Evolutionary conservation across 2,113 vertebrate genomes (phyloP).

Genomic region (Mirounga angustirostris): DNA sequence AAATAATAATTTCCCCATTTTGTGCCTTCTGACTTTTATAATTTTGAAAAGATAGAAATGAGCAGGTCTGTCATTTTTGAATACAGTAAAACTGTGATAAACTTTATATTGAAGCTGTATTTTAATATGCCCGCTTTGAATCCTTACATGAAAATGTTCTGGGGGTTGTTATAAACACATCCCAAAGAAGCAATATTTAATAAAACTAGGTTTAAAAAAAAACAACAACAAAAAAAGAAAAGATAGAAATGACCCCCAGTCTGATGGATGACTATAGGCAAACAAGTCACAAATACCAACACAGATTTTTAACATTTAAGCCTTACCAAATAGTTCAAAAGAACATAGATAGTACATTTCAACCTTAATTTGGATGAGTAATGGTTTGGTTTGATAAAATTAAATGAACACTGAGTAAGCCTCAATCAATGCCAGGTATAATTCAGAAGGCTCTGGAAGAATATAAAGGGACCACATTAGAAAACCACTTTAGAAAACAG

Average conservation of each 20-base stretch:
- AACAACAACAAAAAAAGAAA: slow-evolving; percentile 53
- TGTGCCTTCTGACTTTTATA: not conserved
- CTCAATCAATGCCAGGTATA: not conserved
- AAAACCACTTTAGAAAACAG: not conserved
- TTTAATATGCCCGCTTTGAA: slow-evolving; percentile 96
- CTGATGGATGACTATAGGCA: not conserved
- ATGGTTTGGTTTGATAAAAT: not conserved
- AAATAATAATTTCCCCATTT: not conserved
- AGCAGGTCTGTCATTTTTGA: slow-evolving; percentile 93
- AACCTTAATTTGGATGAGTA: not conserved
- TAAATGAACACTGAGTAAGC: not conserved
- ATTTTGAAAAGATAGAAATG: slow-evolving; percentile 18
- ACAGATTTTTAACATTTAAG: not conserved
- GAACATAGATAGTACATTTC: not conserved
- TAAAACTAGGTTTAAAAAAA: slow-evolving; percentile 92
- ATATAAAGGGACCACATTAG: not conserved
- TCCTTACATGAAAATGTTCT: slow-evolving; percentile 92
- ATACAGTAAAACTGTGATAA: slow-evolving; percentile 98
- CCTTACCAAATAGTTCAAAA: not conserved
- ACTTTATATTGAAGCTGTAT: slow-evolving; percentile 98
- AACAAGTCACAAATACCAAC: not conserved
- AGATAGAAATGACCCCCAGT: not conserved
- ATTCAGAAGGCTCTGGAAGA: not conserved
- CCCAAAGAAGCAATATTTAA: slow-evolving; percentile 96
- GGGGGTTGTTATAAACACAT: slow-evolving; percentile 92